Evolutionary conservation across 2,888 invertebrate species (phyloP), one percentile per base, ranked within the genome.

Genomic region (Plutella xylostella): DNA sequence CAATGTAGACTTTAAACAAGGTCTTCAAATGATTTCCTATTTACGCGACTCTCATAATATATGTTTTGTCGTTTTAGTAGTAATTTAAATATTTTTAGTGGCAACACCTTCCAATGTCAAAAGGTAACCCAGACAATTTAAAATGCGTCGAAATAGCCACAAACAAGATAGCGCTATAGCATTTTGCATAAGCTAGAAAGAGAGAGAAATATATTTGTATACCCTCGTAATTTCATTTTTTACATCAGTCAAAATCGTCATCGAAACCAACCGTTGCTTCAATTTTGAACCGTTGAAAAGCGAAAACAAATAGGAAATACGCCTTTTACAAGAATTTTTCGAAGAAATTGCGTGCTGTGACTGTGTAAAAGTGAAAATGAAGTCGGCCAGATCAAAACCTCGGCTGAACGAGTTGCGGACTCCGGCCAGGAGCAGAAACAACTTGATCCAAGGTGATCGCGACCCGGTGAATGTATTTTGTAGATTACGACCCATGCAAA

Each of bases 381-480:
- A 70, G 65, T 73, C 82, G 1, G 77, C 80, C 6, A 83, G 74
- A 67, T 83, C 82, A 17, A 83, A 82, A 70, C 74, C 68, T 46
- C 73, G 65, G 57, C 52, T 82, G 45, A 79, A 80, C 53, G 82
- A 82, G 34, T 61, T 83, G 57, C 71, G 80, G 48, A 83, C 83
- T 28, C 83, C 83, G 15, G 71, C 79, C 42, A 65, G 78, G 50
- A 78, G 80, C 58, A 73, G 69, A 55, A 77, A 80, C 64, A 78
- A 79, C 55, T 57, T 77, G 51, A 55, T 50, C 19, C 56, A 59
- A 46, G 71, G 71, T 1, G 82, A 83, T 0, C 84, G 87, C 51
- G 93, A 95, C 69, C 90, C 94, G 0, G 93, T 96, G 0, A 90
- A 95, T 79, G 97, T 97, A 0, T 97, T 88, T 61, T 97, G 97